Evolutionary conservation across 2,797 vertebrate species (phyloP), one percentile per base, ranked within the genome.

Genomic region (Rhinophrynus dorsalis): DNA sequence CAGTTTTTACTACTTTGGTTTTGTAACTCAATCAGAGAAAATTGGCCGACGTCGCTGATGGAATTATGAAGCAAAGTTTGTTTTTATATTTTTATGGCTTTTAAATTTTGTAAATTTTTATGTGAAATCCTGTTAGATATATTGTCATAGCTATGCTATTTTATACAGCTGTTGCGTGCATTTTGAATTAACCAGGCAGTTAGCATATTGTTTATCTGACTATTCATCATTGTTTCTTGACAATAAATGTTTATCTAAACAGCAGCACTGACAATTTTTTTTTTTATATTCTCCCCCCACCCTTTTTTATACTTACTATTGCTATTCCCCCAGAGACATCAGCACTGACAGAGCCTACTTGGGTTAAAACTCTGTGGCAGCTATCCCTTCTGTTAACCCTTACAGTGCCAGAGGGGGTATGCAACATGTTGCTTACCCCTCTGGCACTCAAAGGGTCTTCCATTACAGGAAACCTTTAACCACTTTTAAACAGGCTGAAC

Each of bases 71-170:
- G 73, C 69, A 66, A 59, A 72, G 69, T 72, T 40, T 79, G 71
- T 77, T 75, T 78, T 82, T 61, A 76, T 81, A 86, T 79, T 82
- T 79, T 78, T 79, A 69, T 84, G 77, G 79, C 83, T 89, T 70
- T 90, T 86, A 88, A 85, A 75, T 88, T 84, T 58, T 73, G 62
- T 66, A 88, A 84, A 88, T 88, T 85, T 84, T 89, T 87, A 83
- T 80, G 86, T 89, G 83, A 76, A 78, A 80, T 83, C 78, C 80
- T 82, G 61, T 82, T 73, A 80, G 78, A 56, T 81, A 75, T 74
- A 54, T 80, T 82, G 79, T 77, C 79, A 81, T 72, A 48, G 38
- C 58, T 56, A 75, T 73, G 78, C 67, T 63, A 78, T 68, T 65
- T 84, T 79, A 76, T 73, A 48, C 76, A 78, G 70, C 73, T 6